Evolutionary conservation across 2,888 invertebrate species (phyloP), one percentile per base, ranked within the genome.

Genomic region (Tachystola acroxantha): DNA sequence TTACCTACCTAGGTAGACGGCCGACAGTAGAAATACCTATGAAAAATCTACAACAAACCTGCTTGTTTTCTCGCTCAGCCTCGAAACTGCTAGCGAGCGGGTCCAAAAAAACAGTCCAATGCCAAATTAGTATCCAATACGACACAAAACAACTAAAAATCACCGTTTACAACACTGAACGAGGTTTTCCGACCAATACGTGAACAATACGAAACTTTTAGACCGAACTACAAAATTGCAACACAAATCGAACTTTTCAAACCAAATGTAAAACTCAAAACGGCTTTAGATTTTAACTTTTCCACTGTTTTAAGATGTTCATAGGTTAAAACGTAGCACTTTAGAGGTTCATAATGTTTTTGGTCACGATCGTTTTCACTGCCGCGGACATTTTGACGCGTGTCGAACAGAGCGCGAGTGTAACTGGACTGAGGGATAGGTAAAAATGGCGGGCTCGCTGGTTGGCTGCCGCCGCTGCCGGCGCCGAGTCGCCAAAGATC

Each of bases 401-500:
- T 57, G 34, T 52, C 22, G n/a, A 41, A 5, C 56, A 27, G 50
- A 12, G 39, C 53, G 48, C 59, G 59, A 47, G 50, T 64, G 46
- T 69, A 76, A 73, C 77, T 70, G 72, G 76, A 82, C 81, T 81
- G 73, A 61, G 47, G 30, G 31, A 29, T 22, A 29, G 36, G 50
- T 52, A 65, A 68, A 73, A 70, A 74, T 78, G 78, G 73, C 76
- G 71, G 72, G 72, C 6, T 74, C 69, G 36, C 24, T 42, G 48
- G 48, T 43, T 46, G 43, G 42, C 59, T 50, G 60, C 43, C 51
- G 49, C 55, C 57, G 59, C 55, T 59, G 58, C 54, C 53, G 59
- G 51, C 75, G 74, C 66, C 73, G 75, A 75, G 58, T 53, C 53
- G 59, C 52, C 75, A 75, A 67, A 74, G 75, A 75, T 66, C 62